A percentile compares a stretch with the other conserved stretches of the same genome.
Conservation (phyloP, 2,888 invertebrate genomes). For the Dicycla oo region DNA sequence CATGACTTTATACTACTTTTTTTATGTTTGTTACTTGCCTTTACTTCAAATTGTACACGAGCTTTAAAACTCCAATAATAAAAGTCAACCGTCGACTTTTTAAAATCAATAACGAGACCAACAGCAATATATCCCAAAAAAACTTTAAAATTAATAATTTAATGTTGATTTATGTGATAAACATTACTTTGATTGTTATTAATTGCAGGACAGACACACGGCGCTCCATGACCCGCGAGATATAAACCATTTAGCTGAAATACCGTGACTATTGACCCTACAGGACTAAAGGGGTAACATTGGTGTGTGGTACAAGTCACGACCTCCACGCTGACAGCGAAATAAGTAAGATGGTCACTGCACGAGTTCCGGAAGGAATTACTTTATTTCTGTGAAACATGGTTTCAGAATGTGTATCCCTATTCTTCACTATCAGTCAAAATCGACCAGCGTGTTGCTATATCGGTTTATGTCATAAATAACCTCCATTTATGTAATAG, state of each 20-base stretch:
- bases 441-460: background rate
- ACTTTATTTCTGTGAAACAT: background rate
- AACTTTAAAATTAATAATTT: slow-evolving; percentile 61
- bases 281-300: slow-evolving; percentile 69
- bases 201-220: slow-evolving; percentile 72
- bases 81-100: background rate
- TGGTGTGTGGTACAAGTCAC: slow-evolving; percentile 59
- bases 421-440: background rate
- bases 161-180: slow-evolving; percentile 82
- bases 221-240: slow-evolving; percentile 54
- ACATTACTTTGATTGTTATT: slow-evolving; percentile 84
- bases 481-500: background rate
- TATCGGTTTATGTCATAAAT: background rate
- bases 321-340: background rate
- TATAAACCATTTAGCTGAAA: slow-evolving; percentile 69
- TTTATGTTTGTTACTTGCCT: no score
- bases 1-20: background rate
- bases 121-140: slow-evolving; percentile 24
- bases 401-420: background rate
- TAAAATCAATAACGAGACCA: slow-evolving; percentile 5
- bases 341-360: background rate
- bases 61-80: background rate
- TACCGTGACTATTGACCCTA: slow-evolving; percentile 70
- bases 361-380: background rate
- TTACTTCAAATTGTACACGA: background rate